Base-by-base conservation (phyloP, 2,797 vertebrate species). In the Morelia viridis region DNA sequence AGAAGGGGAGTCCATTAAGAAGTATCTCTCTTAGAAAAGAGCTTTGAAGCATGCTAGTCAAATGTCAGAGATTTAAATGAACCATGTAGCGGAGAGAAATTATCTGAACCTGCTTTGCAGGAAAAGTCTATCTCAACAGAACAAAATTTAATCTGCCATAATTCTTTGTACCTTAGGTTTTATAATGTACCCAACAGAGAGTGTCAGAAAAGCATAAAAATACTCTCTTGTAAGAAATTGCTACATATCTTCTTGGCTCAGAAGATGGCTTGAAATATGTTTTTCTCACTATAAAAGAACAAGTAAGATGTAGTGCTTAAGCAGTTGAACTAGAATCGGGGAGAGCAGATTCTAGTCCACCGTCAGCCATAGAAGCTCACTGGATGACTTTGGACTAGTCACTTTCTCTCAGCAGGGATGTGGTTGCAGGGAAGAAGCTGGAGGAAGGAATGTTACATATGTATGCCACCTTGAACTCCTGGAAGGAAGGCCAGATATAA, bases 121-220 rank as follows among this genome's bases (percentile, higher is more conserved):
- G 89, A 64, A 92, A 53, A 92, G 17, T 60, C 65, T 46, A 88
- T 87, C 71, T 2, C 46, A 28, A 13, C 89, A 41, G 15, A 89
- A 89, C 0, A 91, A 88, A 94, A 87, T 24, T 83, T 94, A 83
- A 94, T 94, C 93, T 93, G 35, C 31, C 92, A 93, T 85, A 89
- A 12, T 90, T 92, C 85, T 50, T 92, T 7, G 0, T 94, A 61
- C 89, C 86, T 96, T 31, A 85, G 85, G 56, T 89, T 76, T 92
- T 93, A 86, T 85, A 71, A 94, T 93, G 84, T 91, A 92, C 91
- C 71, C 94, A 92, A 95, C 91, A 94, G 94, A 90, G 61, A 94
- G 89, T 87, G 85, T 56, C 89, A 91, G 92, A 94, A 62, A 46
- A 91, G 62, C 0, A 0, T 85, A 89, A 93, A 95, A 96, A 31